Conservation (phyloP, 2,113 vertebrate genomes). For the Tachysurus vachellii region DNA sequence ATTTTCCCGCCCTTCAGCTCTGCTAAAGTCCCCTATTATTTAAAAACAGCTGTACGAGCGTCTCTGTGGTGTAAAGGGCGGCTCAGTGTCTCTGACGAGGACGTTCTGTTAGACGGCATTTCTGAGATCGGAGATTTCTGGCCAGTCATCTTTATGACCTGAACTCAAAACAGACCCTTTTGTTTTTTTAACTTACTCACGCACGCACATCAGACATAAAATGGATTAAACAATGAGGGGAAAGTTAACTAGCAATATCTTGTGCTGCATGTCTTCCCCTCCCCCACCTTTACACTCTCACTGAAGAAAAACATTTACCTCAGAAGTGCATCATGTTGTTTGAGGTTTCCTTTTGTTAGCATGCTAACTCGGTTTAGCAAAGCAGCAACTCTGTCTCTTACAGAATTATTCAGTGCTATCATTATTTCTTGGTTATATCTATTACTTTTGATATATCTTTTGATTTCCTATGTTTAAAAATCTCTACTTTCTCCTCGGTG, state of each 20-base stretch:
- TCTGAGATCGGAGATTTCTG: neutral
- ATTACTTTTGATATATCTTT: neutral
- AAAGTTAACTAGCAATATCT: neutral
- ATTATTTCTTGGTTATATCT: neutral
- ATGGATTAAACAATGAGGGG: neutral
- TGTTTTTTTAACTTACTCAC: neutral
- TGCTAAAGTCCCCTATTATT: constrained; percentile 32
- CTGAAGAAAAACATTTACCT: neutral
- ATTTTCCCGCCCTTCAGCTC: constrained; percentile 59
- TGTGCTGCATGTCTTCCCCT: neutral
- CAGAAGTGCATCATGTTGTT: neutral
- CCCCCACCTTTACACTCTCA: neutral
- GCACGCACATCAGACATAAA: neutral
- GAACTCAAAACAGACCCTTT: neutral
- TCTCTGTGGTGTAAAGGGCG: neutral
- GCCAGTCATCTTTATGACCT: neutral
- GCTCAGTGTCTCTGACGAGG: neutral
- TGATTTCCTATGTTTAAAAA: neutral
- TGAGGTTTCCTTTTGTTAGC: neutral
- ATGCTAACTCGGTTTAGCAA: neutral
- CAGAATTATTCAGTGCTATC: neutral
- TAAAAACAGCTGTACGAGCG: constrained; percentile 16
- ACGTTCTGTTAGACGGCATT: neutral
- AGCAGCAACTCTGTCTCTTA: no score
- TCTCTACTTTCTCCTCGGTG: neutral